A percentile compares a stretch with the other conserved stretches of the same genome.
These are phyloP conservation scores for Burhinus oedicnemus DNA, from an alignment of 2,113 vertebrate species.

Conservation along the genomic window DNA sequence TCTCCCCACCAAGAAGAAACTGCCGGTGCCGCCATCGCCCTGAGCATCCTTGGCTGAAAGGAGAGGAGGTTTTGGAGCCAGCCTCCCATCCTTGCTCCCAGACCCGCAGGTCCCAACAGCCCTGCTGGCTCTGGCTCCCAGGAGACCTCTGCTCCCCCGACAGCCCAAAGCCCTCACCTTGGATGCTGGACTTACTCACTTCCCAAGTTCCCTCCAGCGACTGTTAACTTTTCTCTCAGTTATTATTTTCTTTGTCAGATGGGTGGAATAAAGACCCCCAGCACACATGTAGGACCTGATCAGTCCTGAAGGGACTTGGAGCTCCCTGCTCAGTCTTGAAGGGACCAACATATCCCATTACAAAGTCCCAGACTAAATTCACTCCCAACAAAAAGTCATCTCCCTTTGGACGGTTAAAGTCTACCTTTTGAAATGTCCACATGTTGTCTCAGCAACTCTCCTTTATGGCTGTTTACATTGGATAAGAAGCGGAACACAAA, in stretches of 20 bases:
- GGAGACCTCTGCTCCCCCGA: not conserved
- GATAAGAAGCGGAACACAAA: slow-evolving; percentile 60
- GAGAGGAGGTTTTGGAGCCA: not conserved
- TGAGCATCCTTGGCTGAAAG: not conserved
- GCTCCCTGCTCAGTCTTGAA: slow-evolving; percentile 51
- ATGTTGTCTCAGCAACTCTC: slow-evolving; percentile 52
- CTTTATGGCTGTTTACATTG: slow-evolving; percentile 59
- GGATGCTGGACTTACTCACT: accelerated
- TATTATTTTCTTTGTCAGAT: slow-evolving; percentile 5
- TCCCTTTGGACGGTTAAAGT: slow-evolving; percentile 57
- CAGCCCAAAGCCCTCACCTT: not conserved
- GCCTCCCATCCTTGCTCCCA: not conserved
- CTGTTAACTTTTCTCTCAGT: not conserved
- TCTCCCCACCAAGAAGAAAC: not conserved
- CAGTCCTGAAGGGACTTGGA: slow-evolving; percentile 39
- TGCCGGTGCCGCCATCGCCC: not conserved
- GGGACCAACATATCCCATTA: slow-evolving; percentile 53
- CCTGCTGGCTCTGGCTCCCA: accelerated
- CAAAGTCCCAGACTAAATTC: slow-evolving; percentile 63
- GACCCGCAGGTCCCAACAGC: not conserved
- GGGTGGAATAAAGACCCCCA: slow-evolving; percentile 7
- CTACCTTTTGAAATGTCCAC: slow-evolving; percentile 51
- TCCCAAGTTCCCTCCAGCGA: not conserved
- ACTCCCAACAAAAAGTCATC: slow-evolving; percentile 39
- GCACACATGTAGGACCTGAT: not conserved